Evolutionary conservation across 2,888 invertebrate species (phyloP), one percentile per base, ranked within the genome.

Genomic region (Trisateles emortualis): DNA sequence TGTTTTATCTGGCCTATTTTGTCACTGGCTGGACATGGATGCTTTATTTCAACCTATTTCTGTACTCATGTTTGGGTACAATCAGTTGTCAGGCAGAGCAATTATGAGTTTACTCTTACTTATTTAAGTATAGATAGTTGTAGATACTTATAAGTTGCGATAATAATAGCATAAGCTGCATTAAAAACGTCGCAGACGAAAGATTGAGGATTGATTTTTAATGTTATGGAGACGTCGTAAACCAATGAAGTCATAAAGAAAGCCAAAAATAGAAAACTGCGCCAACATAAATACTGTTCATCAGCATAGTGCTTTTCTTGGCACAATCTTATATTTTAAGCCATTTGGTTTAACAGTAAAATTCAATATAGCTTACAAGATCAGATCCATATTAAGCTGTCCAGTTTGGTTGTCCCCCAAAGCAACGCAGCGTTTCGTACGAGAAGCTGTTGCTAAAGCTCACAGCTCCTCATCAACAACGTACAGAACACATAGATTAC

Each of bases 1-100:
- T 46, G 9, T 22, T 60, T 67, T 70, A 73, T 73, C 64, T 68
- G 61, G 59, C 63, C 70, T 74, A 74, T 75, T 68, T 71, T 68
- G 66, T 68, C 57, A 65, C 50, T 54, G 17, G 54, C 47, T 61
- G 56, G 50, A 68, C 61, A 52, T 45, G 48, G 52, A 44, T 51
- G 54, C 24, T 59, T 54, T 47, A 60, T 57, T 66, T 64, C 50
- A 46, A 55, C 59, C 52, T 62, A 59, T 65, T 70, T 70, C 49
- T 57, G 54, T 46, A 45, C 38, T 14, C 11, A 47, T 44, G 39
- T 53, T 48, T 57, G 42, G 53, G 59, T 49, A 36, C 46, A 41
- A 52, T 39, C 24, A 43, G 22, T 43, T 38, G 36, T 50, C 36
- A 42, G 17, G 26, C 48, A 5, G 17, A 14, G 29, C n/a, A 6